phyloP scores from a whole-genome alignment of 2,113 vertebrate genomes.

The Cyanoderma ruficeps region DNA sequence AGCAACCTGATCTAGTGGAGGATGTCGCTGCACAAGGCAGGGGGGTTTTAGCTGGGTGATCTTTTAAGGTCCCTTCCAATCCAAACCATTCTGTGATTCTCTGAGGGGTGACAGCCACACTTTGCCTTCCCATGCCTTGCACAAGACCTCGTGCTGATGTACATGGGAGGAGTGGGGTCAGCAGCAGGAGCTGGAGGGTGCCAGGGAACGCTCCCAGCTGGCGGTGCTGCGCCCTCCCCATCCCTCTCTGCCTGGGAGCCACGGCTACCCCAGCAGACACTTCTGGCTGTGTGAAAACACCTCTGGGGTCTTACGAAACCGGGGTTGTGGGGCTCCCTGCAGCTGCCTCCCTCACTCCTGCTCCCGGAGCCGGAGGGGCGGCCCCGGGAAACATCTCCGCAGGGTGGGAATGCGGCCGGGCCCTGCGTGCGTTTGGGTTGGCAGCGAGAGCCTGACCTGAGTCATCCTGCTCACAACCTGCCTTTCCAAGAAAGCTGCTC shows the following conservation, averaged over 20 bases:
- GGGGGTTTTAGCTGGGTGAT: not conserved
- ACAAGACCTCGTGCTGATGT: not conserved
- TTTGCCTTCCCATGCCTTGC: not conserved
- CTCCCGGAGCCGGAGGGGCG: not conserved
- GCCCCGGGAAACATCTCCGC: not conserved
- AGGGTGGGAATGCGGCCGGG: not conserved
- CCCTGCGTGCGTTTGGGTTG: not conserved
- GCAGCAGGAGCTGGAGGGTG: not conserved
- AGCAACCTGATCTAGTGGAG: not conserved
- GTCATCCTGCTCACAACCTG: slow-evolving; percentile 6
- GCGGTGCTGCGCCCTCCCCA: rapidly evolving
- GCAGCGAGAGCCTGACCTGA: not conserved
- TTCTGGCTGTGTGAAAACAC: not conserved
- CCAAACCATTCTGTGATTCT: not conserved
- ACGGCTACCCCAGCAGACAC: not conserved
- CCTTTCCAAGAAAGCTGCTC: slow-evolving; percentile 47
- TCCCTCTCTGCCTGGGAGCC: not conserved
- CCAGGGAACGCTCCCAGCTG: not conserved
- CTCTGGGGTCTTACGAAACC: not conserved
- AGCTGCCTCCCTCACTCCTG: not conserved
- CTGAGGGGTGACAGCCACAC: not conserved
- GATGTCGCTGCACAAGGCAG: not conserved
- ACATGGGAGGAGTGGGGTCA: not conserved
- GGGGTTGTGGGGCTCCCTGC: not conserved
- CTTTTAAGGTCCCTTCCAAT: not conserved